A percentile compares a stretch with the other conserved stretches of the same genome.
Conservation (phyloP, 2,113 vertebrate species). For the Pelodiscus sinensis region DNA sequence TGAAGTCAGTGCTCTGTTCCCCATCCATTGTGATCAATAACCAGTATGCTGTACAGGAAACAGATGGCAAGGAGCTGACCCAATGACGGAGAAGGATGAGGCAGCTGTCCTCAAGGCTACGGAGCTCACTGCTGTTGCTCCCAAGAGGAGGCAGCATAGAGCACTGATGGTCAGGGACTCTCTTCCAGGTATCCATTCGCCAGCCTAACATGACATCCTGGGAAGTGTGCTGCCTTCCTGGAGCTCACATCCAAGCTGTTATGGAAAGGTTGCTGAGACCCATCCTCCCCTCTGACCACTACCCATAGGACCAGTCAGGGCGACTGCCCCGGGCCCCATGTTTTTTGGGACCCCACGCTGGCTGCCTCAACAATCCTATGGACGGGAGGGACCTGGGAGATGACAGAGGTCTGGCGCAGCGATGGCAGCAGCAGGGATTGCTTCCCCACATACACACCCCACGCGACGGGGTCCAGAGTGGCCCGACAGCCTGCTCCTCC, state of each 20-base stretch:
- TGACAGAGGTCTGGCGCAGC: no score
- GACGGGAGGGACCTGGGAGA: no score
- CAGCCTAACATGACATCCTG: not conserved
- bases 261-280: not conserved
- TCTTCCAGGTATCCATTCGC: not conserved
- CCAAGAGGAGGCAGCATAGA: not conserved
- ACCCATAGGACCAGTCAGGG: not conserved
- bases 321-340: no score
- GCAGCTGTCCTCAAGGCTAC: not conserved
- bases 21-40: not conserved
- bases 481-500: no score
- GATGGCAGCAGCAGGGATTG: no score
- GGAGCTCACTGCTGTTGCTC: not conserved
- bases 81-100: not conserved
- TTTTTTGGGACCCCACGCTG: no score
- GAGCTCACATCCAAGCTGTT: not conserved
- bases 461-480: no score
- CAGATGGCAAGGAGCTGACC: not conserved
- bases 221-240: not conserved
- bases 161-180: not conserved
- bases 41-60: not conserved
- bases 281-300: not conserved
- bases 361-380: no score
- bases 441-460: no score
- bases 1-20: accelerated